Percentiles rank a stretch among this genome's conserved stretches.
Conservation (phyloP, 35 echinoderm and acorn worm genomes). For the Patiria miniata region DNA sequence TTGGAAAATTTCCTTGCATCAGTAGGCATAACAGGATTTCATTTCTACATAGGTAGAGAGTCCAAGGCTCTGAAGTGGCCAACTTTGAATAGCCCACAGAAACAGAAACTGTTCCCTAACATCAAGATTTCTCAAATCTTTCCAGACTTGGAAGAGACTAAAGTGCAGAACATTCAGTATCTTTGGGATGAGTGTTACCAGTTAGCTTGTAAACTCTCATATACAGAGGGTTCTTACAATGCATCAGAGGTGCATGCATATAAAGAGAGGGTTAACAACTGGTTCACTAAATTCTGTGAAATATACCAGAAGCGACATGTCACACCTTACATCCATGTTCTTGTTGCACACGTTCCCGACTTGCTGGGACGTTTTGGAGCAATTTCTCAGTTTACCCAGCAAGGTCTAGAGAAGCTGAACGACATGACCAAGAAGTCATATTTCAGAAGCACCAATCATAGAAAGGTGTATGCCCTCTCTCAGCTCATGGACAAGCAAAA, state of each 20-base stretch:
- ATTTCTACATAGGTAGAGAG: slow-evolving; percentile 26
- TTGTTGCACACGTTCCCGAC: slow-evolving; percentile 45
- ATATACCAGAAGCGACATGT: slow-evolving; percentile 55
- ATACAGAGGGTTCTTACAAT: slow-evolving; percentile 31
- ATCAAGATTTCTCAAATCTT: slow-evolving; percentile 44
- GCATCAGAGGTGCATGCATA: slow-evolving; percentile 1
- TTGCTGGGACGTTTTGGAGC: slow-evolving; percentile 30
- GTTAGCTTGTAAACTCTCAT: slow-evolving; percentile 31
- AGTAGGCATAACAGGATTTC: slow-evolving; percentile 25
- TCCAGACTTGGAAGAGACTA: slow-evolving; percentile 41
- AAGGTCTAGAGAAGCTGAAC: slow-evolving; percentile 50
- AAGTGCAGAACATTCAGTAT: slow-evolving; percentile 33
- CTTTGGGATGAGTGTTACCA: slow-evolving; percentile 47
- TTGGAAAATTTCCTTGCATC: slow-evolving; percentile 30
- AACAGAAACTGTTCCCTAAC: slow-evolving; percentile 45
- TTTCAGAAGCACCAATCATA: slow-evolving; percentile 39
- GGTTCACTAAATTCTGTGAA: slow-evolving; percentile 36
- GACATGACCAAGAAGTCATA: slow-evolving; percentile 38
- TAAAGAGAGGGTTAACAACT: slow-evolving; percentile 29
- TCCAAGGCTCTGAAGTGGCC: slow-evolving; percentile 49
- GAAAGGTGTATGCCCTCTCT: slow-evolving; percentile 24
- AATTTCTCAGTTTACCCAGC: slow-evolving; percentile 42
- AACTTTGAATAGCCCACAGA: slow-evolving; percentile 45
- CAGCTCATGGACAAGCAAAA: slow-evolving; percentile 50
- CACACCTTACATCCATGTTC: slow-evolving; percentile 44